A percentile compares a stretch with the other conserved stretches of the same genome.
These are phyloP conservation scores for Oscarella lobularis DNA, from an alignment of 37 sponge, comb jelly and placozoan genomes.

Conservation along the genomic window DNA sequence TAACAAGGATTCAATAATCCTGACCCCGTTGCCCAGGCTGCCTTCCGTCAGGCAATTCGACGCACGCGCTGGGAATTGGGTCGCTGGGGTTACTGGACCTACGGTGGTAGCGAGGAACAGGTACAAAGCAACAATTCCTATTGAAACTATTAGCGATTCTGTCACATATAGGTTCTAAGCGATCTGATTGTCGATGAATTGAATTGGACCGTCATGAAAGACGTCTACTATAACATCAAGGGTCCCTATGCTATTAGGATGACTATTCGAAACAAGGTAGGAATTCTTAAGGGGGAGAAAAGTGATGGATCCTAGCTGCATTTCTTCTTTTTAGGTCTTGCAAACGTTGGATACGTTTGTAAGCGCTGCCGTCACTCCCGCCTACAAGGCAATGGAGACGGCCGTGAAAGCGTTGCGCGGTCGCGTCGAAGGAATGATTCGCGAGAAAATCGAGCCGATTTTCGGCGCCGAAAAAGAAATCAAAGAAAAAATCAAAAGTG, in stretches of 20 bases:
- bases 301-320: no score
- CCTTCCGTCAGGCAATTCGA: not conserved
- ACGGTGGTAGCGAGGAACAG: slow-evolving; percentile 1
- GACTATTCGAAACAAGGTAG: slow-evolving; percentile 4
- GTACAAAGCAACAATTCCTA: not conserved
- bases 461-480: not conserved
- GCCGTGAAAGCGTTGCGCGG: not conserved
- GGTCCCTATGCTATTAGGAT: slow-evolving; percentile 1
- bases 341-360: not conserved
- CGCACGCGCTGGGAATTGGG: not conserved
- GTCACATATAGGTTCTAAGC: not conserved
- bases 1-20: not conserved
- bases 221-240: slow-evolving; percentile 2
- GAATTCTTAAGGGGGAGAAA: no score
- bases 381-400: not conserved
- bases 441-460: not conserved
- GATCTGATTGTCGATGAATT: slow-evolving; percentile 2
- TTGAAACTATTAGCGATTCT: not conserved
- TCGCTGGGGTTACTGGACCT: not conserved
- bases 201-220: not conserved
- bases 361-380: not conserved
- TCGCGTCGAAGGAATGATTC: not conserved
- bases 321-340: not conserved
- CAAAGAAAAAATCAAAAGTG: slow-evolving; percentile 2
- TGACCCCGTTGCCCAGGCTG: slow-evolving; percentile 1